phyloP scores from a whole-genome alignment of 2,797 vertebrate species.

The Aplochiton taeniatus region DNA sequence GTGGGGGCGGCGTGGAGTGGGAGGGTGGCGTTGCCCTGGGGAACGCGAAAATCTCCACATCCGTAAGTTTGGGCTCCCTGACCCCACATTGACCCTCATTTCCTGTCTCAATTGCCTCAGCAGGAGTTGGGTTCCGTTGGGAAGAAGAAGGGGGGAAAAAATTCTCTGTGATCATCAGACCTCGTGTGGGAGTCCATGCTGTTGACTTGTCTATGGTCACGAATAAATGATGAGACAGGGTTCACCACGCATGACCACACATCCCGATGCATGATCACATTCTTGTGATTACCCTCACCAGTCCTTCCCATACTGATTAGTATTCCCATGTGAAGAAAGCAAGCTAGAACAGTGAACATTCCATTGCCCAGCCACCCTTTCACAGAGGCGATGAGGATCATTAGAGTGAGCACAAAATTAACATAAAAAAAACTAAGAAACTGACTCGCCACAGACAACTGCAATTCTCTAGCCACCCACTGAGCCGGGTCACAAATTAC shows the following conservation, averaged over 20 bases:
- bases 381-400: conserved; percentile 11
- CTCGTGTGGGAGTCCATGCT: conserved; percentile 32
- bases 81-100: conserved; percentile 68
- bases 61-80: conserved; percentile 57
- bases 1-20: conserved; percentile 24
- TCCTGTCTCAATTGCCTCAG: conserved; percentile 72
- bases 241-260: conserved; percentile 29
- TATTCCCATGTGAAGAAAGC: conserved; percentile 9
- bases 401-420: conserved; percentile 30
- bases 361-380: conserved; percentile 5
- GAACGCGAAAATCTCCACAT: conserved; percentile 59
- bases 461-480: conserved; percentile 18
- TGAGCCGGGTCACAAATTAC: conserved; percentile 19
- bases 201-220: conserved; percentile 41
- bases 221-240: conserved; percentile 48
- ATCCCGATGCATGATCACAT: conserved; percentile 12
- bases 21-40: conserved; percentile 20
- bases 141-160: conserved; percentile 23
- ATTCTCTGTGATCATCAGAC: conserved; percentile 35
- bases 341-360: conserved; percentile 7
- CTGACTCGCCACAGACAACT: neutral
- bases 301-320: conserved; percentile 33
- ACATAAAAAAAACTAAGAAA: conserved; percentile 20
- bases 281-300: conserved; percentile 29
- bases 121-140: conserved; percentile 58